These are phyloP conservation scores for Podarcis cretensis DNA, from an alignment of 2,113 vertebrate species.

Conservation along the genomic window DNA sequence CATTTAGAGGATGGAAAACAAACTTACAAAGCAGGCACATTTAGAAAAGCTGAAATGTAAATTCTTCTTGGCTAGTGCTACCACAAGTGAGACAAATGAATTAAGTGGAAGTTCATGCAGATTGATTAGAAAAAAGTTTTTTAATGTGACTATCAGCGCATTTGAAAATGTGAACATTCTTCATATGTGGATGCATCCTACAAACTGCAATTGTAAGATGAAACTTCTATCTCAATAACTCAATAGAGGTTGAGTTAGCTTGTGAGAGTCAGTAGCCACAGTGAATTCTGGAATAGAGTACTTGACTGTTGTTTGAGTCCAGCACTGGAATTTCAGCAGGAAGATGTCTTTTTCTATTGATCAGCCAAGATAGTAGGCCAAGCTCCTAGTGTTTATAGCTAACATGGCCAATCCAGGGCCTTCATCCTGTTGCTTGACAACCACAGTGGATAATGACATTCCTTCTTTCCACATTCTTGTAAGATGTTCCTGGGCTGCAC, in stretches of 20 bases:
- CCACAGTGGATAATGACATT: too few species aligned
- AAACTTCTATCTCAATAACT: neutral
- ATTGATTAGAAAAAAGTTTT: neutral
- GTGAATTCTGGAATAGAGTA: neutral
- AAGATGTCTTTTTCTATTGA: neutral
- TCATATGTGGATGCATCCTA: too few species aligned
- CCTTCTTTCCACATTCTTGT: too few species aligned
- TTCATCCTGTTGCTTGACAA: too few species aligned
- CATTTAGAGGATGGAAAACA: neutral
- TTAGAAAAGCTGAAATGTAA: neutral
- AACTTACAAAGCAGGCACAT: neutral
- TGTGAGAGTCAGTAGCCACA: neutral
- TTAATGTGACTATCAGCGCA: too few species aligned
- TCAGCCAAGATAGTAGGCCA: too few species aligned
- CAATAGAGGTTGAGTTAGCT: too few species aligned
- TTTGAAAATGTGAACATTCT: neutral
- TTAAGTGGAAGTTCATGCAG: neutral
- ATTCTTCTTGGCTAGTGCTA: neutral
- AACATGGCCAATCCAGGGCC: too few species aligned
- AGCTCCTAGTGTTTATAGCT: too few species aligned
- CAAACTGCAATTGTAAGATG: neutral
- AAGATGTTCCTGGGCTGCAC: too few species aligned
- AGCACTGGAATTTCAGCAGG: neutral
- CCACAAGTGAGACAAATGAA: neutral
- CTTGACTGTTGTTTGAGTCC: neutral